Evolutionary conservation across 2,888 invertebrate genomes (phyloP).

Genomic region (Eudasyphora cyanicolor): DNA sequence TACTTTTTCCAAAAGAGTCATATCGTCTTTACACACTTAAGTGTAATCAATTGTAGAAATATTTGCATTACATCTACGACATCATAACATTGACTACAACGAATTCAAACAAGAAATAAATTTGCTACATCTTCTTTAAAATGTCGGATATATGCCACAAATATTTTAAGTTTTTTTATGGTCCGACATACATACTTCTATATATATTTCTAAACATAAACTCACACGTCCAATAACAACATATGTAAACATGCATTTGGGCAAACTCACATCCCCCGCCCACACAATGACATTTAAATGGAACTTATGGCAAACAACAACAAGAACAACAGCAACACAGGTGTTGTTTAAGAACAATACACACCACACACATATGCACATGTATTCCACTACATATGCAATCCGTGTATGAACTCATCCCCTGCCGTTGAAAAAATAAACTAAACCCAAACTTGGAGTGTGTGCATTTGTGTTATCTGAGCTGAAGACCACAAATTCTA

Average conservation of each 20-base stretch:
- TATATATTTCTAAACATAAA: neutral
- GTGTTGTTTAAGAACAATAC: neutral
- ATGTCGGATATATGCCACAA: neutral
- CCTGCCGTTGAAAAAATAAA: neutral
- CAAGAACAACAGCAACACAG: neutral
- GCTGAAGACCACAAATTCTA: slow-evolving; percentile 56
- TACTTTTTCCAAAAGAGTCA: too few species aligned
- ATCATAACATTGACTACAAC: neutral
- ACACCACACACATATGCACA: neutral
- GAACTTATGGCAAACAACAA: neutral
- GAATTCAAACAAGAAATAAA: neutral
- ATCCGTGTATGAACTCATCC: neutral
- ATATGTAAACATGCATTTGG: neutral
- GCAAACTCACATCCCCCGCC: neutral
- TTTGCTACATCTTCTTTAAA: neutral
- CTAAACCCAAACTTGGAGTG: too few species aligned
- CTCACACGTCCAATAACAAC: neutral
- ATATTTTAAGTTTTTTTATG: neutral
- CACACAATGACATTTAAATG: neutral
- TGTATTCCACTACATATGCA: neutral
- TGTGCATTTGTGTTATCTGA: slow-evolving; percentile 56
- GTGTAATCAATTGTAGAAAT: slow-evolving; percentile 11
- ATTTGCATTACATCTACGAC: neutral
- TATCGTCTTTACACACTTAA: too few species aligned
- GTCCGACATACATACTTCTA: neutral